Percentiles rank a stretch among this genome's conserved stretches.
phyloP scores from a whole-genome alignment of 2,113 vertebrate genomes.

The Salvelinus fontinalis region DNA sequence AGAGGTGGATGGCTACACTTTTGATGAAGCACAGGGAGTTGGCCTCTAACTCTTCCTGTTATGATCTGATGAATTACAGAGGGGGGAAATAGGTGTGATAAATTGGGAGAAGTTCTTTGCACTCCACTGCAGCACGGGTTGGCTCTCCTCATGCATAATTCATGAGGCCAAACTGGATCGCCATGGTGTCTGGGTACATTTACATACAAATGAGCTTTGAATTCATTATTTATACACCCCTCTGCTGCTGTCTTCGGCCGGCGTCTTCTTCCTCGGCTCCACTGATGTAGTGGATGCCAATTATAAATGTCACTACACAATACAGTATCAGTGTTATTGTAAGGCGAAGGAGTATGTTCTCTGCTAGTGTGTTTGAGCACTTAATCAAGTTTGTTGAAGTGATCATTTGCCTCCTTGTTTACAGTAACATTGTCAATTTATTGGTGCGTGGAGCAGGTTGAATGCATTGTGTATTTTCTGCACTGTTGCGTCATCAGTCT shows the following conservation, averaged over 20 bases:
- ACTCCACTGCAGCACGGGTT: constrained; percentile 5
- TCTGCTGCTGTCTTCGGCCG: background rate
- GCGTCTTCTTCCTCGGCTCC: background rate
- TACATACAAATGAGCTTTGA: constrained; percentile 56
- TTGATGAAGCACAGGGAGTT: too few relatives aligned
- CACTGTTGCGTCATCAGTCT: background rate
- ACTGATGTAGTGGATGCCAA: constrained; percentile 2
- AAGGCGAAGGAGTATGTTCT: background rate
- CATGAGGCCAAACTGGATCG: constrained; percentile 40
- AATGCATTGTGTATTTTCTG: background rate
- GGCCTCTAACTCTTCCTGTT: too few relatives aligned
- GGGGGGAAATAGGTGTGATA: too few relatives aligned
- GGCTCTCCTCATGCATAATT: constrained; percentile 45
- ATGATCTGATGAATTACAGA: too few relatives aligned
- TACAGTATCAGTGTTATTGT: constrained; percentile 19
- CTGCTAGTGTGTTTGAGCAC: constrained; percentile 3
- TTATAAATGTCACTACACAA: constrained; percentile 35
- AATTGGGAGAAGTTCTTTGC: background rate
- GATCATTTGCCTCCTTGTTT: constrained; percentile 28
- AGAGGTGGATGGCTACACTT: too few relatives aligned
- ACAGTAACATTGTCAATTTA: constrained; percentile 1
- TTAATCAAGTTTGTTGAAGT: constrained; percentile 15
- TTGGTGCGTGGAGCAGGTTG: background rate
- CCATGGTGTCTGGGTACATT: constrained; percentile 49
- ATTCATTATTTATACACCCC: constrained; percentile 47